These are phyloP conservation scores for Sternotherus odoratus DNA, from an alignment of 2,797 vertebrate species.

Conservation along the genomic window DNA sequence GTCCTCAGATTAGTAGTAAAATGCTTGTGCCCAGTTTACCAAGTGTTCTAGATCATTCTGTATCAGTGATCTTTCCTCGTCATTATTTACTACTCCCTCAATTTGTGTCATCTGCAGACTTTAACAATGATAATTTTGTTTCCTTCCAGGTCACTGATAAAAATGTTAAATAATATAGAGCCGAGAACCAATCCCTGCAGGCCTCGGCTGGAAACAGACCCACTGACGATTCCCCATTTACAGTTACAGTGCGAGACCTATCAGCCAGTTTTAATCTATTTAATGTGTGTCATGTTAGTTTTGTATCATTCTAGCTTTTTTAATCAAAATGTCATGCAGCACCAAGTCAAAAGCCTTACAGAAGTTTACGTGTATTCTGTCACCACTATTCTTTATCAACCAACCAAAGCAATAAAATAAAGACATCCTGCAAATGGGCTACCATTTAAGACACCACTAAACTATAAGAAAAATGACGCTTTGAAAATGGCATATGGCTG, in stretches of 20 bases:
- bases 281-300: background rate
- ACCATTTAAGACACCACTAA: background rate
- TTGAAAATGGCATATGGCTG: background rate
- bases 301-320: background rate
- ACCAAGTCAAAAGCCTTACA: background rate
- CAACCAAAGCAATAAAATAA: background rate
- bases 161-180: background rate
- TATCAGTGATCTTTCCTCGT: background rate
- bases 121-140: background rate
- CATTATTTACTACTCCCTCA: background rate
- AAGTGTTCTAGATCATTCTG: background rate
- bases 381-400: background rate
- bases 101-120: background rate
- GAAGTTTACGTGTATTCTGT: background rate
- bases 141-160: background rate
- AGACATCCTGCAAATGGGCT: background rate
- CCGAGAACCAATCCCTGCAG: background rate
- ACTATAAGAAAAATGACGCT: background rate
- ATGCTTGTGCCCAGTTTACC: background rate
- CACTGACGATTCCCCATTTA: background rate
- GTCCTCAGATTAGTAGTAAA: background rate
- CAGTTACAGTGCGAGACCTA: background rate
- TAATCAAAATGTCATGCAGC: background rate
- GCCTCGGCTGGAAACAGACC: background rate
- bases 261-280: background rate